These are phyloP conservation scores for Proterorhinus semilunaris DNA, from an alignment of 2,113 vertebrate genomes.

Conservation along the genomic window DNA sequence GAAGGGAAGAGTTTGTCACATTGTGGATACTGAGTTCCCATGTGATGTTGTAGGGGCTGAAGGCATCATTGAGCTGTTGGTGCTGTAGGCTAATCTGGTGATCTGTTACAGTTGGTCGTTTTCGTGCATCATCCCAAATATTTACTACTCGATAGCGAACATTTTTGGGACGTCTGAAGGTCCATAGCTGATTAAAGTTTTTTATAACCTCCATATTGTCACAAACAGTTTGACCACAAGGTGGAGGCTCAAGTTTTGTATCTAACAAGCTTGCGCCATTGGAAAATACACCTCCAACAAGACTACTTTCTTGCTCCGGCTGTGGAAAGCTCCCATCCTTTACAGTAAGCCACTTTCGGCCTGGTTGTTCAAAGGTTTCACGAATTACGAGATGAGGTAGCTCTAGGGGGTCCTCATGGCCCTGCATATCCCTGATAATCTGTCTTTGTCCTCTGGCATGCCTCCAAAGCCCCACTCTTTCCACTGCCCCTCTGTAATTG, in stretches of 20 bases:
- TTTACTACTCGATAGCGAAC: conserved; percentile 95
- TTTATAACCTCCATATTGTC: conserved; percentile 88
- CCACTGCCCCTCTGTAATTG: conserved; percentile 90
- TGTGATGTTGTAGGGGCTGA: conserved; percentile 90
- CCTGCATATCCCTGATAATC: conserved; percentile 87
- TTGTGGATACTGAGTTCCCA: conserved; percentile 94
- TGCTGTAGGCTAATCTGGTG: conserved; percentile 96
- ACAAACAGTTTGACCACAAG: conserved; percentile 94
- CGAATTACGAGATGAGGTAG: conserved; percentile 90
- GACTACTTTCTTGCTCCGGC: conserved; percentile 73
- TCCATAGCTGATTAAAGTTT: conserved; percentile 90
- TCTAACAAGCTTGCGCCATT: conserved; percentile 81
- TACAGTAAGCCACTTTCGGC: conserved; percentile 87
- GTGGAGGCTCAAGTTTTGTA: conserved; percentile 85
- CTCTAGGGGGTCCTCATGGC: conserved; percentile 76
- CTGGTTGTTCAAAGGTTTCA: conserved; percentile 90
- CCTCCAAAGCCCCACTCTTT: conserved; percentile 89
- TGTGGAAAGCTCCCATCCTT: conserved; percentile 88
- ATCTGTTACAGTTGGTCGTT: conserved; percentile 85
- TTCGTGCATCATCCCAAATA: conserved; percentile 80
- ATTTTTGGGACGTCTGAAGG: conserved; percentile 85
- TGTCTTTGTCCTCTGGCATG: conserved; percentile 87
- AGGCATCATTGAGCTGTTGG: conserved; percentile 88
- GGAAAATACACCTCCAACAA: conserved; percentile 58
- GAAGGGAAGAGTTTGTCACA: conserved; percentile 88